Evolutionary conservation across 2,888 invertebrate genomes (phyloP), one percentile per base, ranked within the genome.

Genomic region (Nemapogon koenigi): DNA sequence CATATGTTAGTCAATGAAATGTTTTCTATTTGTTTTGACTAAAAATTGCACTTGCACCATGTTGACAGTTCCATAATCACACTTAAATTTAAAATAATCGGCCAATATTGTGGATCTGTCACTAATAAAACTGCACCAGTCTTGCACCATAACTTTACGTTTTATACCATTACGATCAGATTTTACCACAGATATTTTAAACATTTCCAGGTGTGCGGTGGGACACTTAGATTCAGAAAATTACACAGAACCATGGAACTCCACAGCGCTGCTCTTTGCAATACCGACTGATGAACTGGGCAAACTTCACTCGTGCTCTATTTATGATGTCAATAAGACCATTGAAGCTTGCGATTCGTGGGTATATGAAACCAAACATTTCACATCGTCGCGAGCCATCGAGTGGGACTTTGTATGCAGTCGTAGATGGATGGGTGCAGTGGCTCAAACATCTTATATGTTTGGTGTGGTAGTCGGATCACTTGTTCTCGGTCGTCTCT

Each of bases 401-500:
- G 91, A 94, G 62, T 93, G 91, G 92, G 69, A 88, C 57, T 86
- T 92, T 41, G 91, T 93, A 0, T 94, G 94, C 59, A 83, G 84
- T 44, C 75, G 81, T 26, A 81, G 90, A 30, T 93, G 92, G 91
- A 88, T 90, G 87, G 89, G 90, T 2, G 88, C 93, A 1, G 63
- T 88, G 1, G 87, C 90, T 0, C 92, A 93, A 55, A 86, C 89
- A 0, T 67, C 82, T 2, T 90, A 88, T 59, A 93, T 94, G 93
- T 82, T 91, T 53, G 93, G 93, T 4, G 91, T 91, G 3, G 87
- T 93, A 46, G 73, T 84, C 1, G 93, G 92, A 0, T 91, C 92
- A 0, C 84, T 92, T 1, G 81, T 84, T 1, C 75, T 92, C 16
- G 93, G 93, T 8, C 84, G 86, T 39, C 63, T 91, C 51, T 91